Evolutionary conservation across 2,888 invertebrate genomes (phyloP), one percentile per base, ranked within the genome.

Genomic region (Dryomyza anilis): DNA sequence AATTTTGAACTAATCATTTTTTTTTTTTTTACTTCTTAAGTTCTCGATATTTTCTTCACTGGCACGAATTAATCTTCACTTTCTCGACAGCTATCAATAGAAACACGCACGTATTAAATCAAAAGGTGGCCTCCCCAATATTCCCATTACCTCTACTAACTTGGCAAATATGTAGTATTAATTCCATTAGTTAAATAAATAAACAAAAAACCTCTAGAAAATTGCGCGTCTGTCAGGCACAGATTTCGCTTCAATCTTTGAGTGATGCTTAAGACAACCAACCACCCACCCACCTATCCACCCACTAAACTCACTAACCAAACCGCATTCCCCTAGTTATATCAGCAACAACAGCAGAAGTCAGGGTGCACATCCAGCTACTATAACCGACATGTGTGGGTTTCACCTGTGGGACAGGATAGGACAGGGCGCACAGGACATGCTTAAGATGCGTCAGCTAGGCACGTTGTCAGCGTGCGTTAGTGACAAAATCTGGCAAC

Each of bases 131-230:
- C n/a, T n/a, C n/a, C n/a, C n/a, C n/a, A n/a, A n/a, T n/a, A n/a
- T n/a, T n/a, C n/a, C n/a, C n/a, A n/a, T n/a, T n/a, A n/a, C n/a
- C n/a, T n/a, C n/a, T n/a, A n/a, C n/a, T n/a, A n/a, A n/a, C n/a
- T n/a, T n/a, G n/a, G n/a, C n/a, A n/a, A n/a, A n/a, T n/a, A n/a
- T n/a, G n/a, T n/a, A n/a, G n/a, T n/a, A 74, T 74, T 79, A 78
- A 77, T 79, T 77, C 77, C 79, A 79, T 79, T 79, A 78, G 78
- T 71, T 74, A 73, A 75, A 77, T 78, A 79, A 79, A 79, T 78
- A 79, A 77, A 76, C 73, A 73, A n/a, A 21, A 3, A 25, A 23
- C 2, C 23, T 10, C 10, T 21, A 45, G 53, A 52, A 50, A 50
- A 50, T 48, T 36, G 50, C 30, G 60, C 50, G 60, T 33, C 36